Base-by-base conservation (phyloP, 2,113 vertebrate species). In the Alethe diademata region DNA sequence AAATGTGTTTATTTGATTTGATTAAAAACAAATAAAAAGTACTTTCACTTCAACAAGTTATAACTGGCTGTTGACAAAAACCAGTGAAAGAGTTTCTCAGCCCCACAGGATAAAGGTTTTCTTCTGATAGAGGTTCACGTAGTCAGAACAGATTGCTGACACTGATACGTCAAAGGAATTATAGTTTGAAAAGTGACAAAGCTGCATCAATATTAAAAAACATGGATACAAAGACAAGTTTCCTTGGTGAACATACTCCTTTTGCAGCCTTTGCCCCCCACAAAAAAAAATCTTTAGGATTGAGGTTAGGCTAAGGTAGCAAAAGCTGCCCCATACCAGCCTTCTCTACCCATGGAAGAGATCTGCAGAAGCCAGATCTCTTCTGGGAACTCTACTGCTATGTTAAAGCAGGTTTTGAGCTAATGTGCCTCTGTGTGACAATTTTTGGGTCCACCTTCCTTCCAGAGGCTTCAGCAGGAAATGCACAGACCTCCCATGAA, bases 31-130 rank as follows among this genome's bases (percentile, higher is more conserved):
- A 98, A 97, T 97, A 97, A 97, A 95, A 98, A 95, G 96, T 96
- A 98, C 98, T 98, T 98, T 98, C 98, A 97, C 98, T 98, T 98
- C 97, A 98, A 96, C 96, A 94, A 95, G 91, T 88, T 93, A 78
- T 95, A 91, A 91, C 86, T 96, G 79, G 83, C 81, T 96, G 64
- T 75, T 97, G 96, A 96, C 96, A 93, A 83, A 93, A 95, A 92
- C 38, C 69, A 89, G 64, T 64, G 89, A 92, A 93, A 95, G 92
- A 96, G 82, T 86, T 95, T 96, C 94, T 85, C 86, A 83, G 92
- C 48, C 93, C 83, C 92, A 79, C 89, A 84, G 94, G 92, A 96
- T 90, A 97, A 97, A 97, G 85, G 66, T 93, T 96, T 96, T 94
- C 88, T 95, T 93, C 76, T 93, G 62, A 78, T 75, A 94, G 93